Evolutionary conservation across 2,113 vertebrate genomes (phyloP).

Genomic region (Oophaga pumilio): DNA sequence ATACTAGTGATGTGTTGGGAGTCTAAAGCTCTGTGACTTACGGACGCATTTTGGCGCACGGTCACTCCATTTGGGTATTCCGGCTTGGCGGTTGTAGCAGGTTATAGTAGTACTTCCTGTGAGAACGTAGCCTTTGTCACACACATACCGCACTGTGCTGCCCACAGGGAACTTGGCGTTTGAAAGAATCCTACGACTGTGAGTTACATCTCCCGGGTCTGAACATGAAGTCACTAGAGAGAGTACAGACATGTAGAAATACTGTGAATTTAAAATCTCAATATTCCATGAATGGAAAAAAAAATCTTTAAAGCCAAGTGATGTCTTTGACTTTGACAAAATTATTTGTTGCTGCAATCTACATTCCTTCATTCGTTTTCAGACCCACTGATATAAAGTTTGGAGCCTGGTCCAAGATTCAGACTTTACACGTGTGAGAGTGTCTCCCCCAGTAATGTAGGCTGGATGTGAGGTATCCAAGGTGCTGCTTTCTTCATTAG

Average conservation of each 20-base stretch:
- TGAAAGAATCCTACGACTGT: slow-evolving; percentile 87
- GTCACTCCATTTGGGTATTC: slow-evolving; percentile 90
- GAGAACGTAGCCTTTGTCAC: slow-evolving; percentile 85
- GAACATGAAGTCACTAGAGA: slow-evolving; percentile 81
- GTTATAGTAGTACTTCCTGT: slow-evolving; percentile 83
- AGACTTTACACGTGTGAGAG: too few species aligned
- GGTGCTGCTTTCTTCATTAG: too few species aligned
- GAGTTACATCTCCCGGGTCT: slow-evolving; percentile 88
- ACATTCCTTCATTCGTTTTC: too few species aligned
- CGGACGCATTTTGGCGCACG: slow-evolving; percentile 87
- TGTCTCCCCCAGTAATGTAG: too few species aligned
- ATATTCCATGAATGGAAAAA: background rate
- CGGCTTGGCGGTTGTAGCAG: slow-evolving; percentile 82
- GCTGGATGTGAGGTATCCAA: too few species aligned
- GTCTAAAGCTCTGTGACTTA: slow-evolving; percentile 68
- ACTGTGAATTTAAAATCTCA: background rate
- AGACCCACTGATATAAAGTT: too few species aligned
- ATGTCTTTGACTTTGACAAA: too few species aligned
- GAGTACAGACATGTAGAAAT: background rate
- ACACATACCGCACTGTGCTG: slow-evolving; percentile 88
- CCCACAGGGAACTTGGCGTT: slow-evolving; percentile 83
- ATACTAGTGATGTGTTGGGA: background rate
- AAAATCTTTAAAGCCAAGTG: background rate
- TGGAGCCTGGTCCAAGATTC: too few species aligned
- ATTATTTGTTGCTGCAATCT: too few species aligned